A percentile compares a stretch with the other conserved stretches of the same genome.
phyloP scores from a whole-genome alignment of 2,888 invertebrate species.

The Serripes groenlandicus region DNA sequence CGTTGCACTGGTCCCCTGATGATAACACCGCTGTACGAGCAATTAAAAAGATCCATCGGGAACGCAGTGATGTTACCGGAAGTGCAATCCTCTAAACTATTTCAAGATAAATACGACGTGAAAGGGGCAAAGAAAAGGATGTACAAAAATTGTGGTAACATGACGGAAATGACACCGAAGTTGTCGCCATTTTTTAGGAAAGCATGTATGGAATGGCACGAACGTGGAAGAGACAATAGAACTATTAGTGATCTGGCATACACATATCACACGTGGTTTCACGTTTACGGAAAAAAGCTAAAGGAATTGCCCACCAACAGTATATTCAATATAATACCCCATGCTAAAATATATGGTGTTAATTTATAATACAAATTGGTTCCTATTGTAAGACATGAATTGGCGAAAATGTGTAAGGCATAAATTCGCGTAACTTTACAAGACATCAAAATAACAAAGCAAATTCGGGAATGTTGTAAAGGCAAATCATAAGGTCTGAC shows the following conservation, averaged over 20 bases:
- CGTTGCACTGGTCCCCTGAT: constrained; percentile 4
- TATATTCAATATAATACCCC: constrained; percentile 12
- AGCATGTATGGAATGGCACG: constrained; percentile 3
- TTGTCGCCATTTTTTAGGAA: not conserved
- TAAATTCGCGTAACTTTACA: too few species aligned
- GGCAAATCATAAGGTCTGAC: too few species aligned
- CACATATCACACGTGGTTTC: constrained; percentile 8
- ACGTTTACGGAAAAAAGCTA: not conserved
- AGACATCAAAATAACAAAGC: too few species aligned
- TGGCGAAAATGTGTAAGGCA: too few species aligned
- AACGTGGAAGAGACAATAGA: not conserved
- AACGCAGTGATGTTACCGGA: not conserved
- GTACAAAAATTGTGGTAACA: not conserved
- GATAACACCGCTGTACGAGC: not conserved
- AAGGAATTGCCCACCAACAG: not conserved
- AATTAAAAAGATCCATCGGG: constrained; percentile 3
- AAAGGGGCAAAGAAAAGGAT: not conserved
- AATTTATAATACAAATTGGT: too few species aligned
- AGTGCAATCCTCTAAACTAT: constrained; percentile 6
- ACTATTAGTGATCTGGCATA: not conserved
- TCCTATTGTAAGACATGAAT: too few species aligned
- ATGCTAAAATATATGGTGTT: constrained; percentile 7
- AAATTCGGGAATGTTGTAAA: too few species aligned
- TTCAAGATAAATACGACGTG: constrained; percentile 2
- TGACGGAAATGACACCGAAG: not conserved